Evolutionary conservation across 2,113 vertebrate genomes (phyloP), one percentile per base, ranked within the genome.

Genomic region (Nyctereutes procyonoides): DNA sequence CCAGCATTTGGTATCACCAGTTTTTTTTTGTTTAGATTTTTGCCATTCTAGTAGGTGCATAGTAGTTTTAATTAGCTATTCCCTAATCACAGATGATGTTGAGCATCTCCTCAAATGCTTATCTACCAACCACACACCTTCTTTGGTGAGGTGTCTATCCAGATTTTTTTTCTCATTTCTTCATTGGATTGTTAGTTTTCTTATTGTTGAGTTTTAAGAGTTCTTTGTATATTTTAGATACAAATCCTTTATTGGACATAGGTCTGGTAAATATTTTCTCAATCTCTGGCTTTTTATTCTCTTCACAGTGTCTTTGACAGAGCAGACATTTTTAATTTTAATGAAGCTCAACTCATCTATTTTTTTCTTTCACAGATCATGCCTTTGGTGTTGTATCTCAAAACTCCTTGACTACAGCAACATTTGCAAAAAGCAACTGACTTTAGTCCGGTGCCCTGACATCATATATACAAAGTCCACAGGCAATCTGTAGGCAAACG

Each of bases 261-360:
- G 62, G 65, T 60, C 76, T 95, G 51, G 32, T 48, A 87, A 86
- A 73, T 87, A 88, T 63, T 96, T 96, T 74, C 62, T 81, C 43
- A 56, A 51, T 30, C 14, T 81, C 7, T 80, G 62, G 26, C 51
- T 80, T 79, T 91, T 88, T 22, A 91, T 58, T 90, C 26, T 93
- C 48, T 77, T 88, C 62, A 73, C 26, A 83, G 55, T 60, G 6
- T 77, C 28, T 90, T 62, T 88, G 48, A 90, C 1, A 77, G 8
- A 13, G 32, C 38, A 48, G 8, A 90, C 67, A 11, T 63, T 88
- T 95, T 67, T 73, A 48, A 80, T 53, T 92, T 94, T 92, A 81
- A 92, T 71, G 32, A 94, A 87, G 30, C 38, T 48, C 65, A 90
- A 11, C 0, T 60, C 73, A 65, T 22, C 7, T 86, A 28, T 43